Evolutionary conservation across 2,797 vertebrate species (phyloP).

Genomic region (Dallia pectoralis): DNA sequence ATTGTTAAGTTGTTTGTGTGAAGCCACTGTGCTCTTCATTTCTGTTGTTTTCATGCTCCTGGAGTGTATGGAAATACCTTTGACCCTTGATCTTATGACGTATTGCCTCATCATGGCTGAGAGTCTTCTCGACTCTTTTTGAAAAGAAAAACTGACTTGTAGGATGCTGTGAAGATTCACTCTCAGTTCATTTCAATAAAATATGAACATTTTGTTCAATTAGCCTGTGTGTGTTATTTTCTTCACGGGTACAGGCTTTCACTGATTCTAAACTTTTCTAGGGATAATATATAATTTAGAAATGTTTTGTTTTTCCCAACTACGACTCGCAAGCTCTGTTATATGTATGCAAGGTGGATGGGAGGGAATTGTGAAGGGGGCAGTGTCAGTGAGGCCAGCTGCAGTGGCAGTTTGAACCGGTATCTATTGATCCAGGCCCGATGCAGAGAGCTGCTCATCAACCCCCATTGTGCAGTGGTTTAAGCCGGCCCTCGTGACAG

Average conservation of each 20-base stretch:
- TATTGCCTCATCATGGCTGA: background rate
- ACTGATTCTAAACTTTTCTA: background rate
- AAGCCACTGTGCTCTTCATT: conserved; percentile 18
- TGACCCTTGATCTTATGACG: conserved; percentile 12
- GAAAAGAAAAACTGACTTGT: background rate
- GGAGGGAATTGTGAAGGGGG: background rate
- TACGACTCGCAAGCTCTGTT: background rate
- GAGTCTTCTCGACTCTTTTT: background rate
- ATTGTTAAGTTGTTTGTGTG: conserved; percentile 21
- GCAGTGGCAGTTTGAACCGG: background rate
- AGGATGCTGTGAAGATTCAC: background rate
- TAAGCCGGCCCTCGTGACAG: conserved; percentile 22
- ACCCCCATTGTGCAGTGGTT: background rate
- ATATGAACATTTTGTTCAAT: conserved; percentile 12
- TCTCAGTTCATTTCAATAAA: conserved; percentile 22
- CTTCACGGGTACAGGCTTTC: background rate
- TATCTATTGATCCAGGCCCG: conserved; percentile 25
- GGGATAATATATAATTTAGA: background rate
- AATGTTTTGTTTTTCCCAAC: background rate
- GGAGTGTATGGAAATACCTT: conserved; percentile 16
- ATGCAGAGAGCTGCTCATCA: conserved; percentile 1
- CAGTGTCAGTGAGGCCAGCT: background rate
- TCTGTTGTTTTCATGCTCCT: conserved; percentile 20
- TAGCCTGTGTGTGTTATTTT: background rate
- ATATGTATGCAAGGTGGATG: background rate